Evolutionary conservation across 2,797 vertebrate genomes (phyloP).

Genomic region (Lemur catta): DNA sequence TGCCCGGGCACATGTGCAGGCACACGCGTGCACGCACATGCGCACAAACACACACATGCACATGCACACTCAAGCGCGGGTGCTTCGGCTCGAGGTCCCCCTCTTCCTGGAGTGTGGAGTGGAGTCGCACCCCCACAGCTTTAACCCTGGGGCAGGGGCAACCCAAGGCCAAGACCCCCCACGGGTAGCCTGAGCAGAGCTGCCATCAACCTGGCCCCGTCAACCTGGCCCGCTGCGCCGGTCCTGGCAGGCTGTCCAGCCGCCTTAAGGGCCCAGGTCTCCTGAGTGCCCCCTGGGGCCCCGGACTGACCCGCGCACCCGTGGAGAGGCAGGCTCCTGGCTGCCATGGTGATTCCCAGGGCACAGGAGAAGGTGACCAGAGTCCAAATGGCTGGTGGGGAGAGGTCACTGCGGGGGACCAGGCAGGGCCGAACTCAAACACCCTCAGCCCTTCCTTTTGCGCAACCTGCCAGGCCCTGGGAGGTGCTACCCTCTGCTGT

Average conservation of each 20-base stretch:
- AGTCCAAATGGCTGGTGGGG: background rate
- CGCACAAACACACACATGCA: background rate
- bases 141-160: background rate
- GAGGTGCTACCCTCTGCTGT: background rate
- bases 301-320: background rate
- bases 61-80: too few species aligned
- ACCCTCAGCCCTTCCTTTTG: background rate
- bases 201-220: background rate
- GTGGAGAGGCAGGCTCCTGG: background rate
- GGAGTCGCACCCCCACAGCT: background rate
- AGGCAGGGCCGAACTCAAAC: background rate
- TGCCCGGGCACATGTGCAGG: background rate
- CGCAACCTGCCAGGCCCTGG: background rate
- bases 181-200: background rate
- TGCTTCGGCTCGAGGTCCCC: background rate
- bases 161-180: background rate
- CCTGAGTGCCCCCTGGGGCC: background rate
- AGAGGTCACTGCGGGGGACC: background rate
- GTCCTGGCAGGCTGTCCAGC: background rate
- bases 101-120: background rate
- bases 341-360: background rate
- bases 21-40: too few species aligned
- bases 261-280: background rate
- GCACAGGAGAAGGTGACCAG: background rate
- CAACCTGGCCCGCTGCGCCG: accelerated